A percentile compares a stretch with the other conserved stretches of the same genome.
Conservation (phyloP, 2,113 vertebrate genomes). For the Aix galericulata region DNA sequence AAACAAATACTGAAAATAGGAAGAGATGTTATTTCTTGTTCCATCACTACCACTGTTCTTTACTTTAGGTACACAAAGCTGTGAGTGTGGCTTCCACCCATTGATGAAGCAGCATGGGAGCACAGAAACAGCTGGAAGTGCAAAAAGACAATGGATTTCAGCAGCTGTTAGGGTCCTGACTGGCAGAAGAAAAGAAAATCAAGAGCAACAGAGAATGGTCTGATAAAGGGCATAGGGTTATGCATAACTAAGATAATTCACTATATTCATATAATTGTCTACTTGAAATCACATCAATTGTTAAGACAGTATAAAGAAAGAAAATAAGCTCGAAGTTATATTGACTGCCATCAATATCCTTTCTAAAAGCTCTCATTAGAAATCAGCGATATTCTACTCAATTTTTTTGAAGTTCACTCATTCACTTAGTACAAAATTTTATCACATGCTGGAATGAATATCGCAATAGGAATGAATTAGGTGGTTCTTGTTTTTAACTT, state of each 20-base stretch:
- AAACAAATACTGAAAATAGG: fast-evolving
- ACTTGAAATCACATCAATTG: neutral
- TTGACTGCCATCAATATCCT: neutral
- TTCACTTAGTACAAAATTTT: neutral
- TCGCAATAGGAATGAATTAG: neutral
- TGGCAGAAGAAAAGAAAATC: neutral
- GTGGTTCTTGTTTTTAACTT: neutral
- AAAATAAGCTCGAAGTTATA: neutral
- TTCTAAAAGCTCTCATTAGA: neutral
- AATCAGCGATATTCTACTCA: neutral
- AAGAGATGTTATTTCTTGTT: neutral
- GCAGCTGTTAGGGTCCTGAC: neutral
- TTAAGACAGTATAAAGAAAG: neutral
- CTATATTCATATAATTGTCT: neutral
- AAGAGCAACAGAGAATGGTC: neutral
- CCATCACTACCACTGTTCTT: neutral
- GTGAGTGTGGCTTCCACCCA: neutral
- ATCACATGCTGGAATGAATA: neutral
- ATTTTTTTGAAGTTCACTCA: neutral
- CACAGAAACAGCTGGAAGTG: neutral
- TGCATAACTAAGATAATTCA: fast-evolving
- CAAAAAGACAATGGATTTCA: neutral
- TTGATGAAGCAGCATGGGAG: neutral
- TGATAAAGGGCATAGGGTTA: neutral
- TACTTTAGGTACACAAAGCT: neutral